Percentiles rank a stretch among this genome's conserved stretches.
phyloP scores from a whole-genome alignment of 2,113 vertebrate species.

The Calyptomena viridis region DNA sequence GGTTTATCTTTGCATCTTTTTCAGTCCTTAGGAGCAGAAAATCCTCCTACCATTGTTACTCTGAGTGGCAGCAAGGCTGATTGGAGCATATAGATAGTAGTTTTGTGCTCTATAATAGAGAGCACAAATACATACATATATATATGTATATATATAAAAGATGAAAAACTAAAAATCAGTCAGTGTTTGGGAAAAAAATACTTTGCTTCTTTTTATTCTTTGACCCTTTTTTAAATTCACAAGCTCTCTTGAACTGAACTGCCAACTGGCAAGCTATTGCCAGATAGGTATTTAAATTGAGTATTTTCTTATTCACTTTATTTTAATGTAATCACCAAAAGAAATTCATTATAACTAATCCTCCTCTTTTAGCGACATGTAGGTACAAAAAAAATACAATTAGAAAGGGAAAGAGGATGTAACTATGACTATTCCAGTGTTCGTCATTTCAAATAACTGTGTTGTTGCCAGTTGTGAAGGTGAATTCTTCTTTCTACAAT shows the following conservation, averaged over 20 bases:
- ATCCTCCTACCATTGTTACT: neutral
- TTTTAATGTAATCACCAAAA: neutral
- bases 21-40: neutral
- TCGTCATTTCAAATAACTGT: neutral
- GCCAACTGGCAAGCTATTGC: neutral
- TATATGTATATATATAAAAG: too few relatives aligned
- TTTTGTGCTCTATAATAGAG: neutral
- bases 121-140: neutral
- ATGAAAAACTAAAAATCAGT: neutral
- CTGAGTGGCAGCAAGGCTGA: neutral
- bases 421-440: neutral
- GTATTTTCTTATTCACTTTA: neutral
- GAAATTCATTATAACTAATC: neutral
- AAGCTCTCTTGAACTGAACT: neutral
- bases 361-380: neutral
- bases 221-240: neutral
- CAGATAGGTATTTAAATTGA: neutral
- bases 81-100: neutral
- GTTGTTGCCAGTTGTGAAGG: neutral
- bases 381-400: neutral
- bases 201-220: neutral
- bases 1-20: neutral
- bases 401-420: neutral
- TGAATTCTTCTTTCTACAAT: neutral
- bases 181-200: neutral